A percentile compares a stretch with the other conserved stretches of the same genome.
phyloP scores from a whole-genome alignment of 2,888 invertebrate genomes.

The Xiphydria camelus region DNA sequence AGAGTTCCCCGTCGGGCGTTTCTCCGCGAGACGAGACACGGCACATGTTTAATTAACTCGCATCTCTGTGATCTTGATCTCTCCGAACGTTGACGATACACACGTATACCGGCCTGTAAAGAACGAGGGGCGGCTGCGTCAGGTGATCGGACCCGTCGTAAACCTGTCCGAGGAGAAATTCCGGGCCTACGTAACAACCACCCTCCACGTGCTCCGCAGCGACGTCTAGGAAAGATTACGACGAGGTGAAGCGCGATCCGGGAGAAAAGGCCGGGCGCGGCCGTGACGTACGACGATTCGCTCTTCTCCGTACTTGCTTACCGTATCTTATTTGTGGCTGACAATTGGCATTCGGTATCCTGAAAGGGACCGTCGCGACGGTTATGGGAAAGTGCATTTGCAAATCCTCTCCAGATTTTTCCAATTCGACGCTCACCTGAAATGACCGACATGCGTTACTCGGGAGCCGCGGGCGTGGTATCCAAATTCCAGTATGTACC shows the following conservation, averaged over 20 bases:
- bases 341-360: constrained; percentile 67
- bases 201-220: constrained; percentile 75
- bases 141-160: constrained; percentile 67
- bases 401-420: constrained; percentile 71
- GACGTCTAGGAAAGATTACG: constrained; percentile 62
- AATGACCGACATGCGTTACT: too few relatives aligned
- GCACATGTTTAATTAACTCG: too few relatives aligned
- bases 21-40: too few relatives aligned
- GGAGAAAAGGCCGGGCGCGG: too few relatives aligned
- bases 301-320: constrained; percentile 38
- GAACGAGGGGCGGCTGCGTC: constrained; percentile 59
- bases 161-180: constrained; percentile 78
- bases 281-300: too few relatives aligned
- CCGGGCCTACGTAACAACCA: constrained; percentile 76
- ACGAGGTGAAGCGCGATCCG: too few relatives aligned
- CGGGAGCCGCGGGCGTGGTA: too few relatives aligned
- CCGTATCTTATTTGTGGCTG: constrained; percentile 68
- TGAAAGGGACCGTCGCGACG: constrained; percentile 74
- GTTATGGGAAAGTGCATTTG: constrained; percentile 76
- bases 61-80: constrained; percentile 27
- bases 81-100: constrained; percentile 51
- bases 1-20: too few relatives aligned
- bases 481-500: constrained; percentile 57
- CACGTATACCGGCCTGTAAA: constrained; percentile 70
- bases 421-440: constrained; percentile 71